A percentile compares a stretch with the other conserved stretches of the same genome.
These are phyloP conservation scores for Archocentrus centrarchus DNA, from an alignment of 2,113 vertebrate species.

Conservation along the genomic window DNA sequence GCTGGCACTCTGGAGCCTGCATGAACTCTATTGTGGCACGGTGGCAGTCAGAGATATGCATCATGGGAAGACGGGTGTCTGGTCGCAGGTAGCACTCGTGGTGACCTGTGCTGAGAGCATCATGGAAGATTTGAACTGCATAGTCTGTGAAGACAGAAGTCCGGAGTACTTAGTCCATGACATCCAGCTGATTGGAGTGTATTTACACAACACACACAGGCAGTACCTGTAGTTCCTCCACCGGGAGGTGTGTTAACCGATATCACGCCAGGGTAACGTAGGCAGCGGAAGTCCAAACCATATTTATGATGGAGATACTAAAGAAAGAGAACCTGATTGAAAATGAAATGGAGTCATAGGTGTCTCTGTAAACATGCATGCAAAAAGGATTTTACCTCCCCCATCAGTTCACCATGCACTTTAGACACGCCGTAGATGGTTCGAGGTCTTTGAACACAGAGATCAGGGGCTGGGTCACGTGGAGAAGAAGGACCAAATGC, in stretches of 20 bases:
- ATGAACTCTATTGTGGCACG: constrained; percentile 83
- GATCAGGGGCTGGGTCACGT: constrained; percentile 81
- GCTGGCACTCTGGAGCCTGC: constrained; percentile 77
- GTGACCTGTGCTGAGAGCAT: constrained; percentile 79
- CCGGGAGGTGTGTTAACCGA: constrained; percentile 78
- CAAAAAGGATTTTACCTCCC: constrained; percentile 69
- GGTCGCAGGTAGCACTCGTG: constrained; percentile 82
- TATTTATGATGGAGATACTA: constrained; percentile 85
- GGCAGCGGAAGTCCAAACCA: constrained; percentile 82
- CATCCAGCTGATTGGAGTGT: background rate
- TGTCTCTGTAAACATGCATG: background rate
- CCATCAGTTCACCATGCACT: constrained; percentile 84
- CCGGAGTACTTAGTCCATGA: background rate
- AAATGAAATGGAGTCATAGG: background rate
- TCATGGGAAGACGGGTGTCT: constrained; percentile 84
- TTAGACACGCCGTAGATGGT: constrained; percentile 86
- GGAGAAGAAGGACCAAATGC: constrained; percentile 83
- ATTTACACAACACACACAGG: background rate
- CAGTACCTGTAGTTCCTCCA: constrained; percentile 82
- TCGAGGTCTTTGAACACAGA: constrained; percentile 82
- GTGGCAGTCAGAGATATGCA: constrained; percentile 84
- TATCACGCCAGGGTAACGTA: constrained; percentile 83
- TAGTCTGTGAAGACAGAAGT: constrained; percentile 73
- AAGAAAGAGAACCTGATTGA: constrained; percentile 15
- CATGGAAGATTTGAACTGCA: constrained; percentile 83